Evolutionary conservation across 2,888 invertebrate genomes (phyloP).

Genomic region (Amblyjoppa fuscipennis): DNA sequence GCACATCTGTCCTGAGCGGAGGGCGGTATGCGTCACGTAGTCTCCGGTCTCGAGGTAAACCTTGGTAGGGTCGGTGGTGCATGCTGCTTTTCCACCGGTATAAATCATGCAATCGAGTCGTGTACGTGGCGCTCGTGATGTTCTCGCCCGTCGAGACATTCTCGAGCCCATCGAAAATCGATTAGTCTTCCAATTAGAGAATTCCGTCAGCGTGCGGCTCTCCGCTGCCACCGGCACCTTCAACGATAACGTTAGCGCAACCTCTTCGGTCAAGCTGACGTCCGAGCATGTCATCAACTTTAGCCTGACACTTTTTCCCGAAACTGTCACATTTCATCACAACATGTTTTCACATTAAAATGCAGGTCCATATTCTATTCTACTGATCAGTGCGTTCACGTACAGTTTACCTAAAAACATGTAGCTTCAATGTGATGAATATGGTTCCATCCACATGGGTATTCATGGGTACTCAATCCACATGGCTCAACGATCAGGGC

Average conservation of each 20-base stretch:
- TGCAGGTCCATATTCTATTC: too few species aligned
- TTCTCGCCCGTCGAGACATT: constrained; percentile 42
- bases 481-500: not conserved
- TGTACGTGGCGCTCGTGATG: constrained; percentile 47
- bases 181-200: constrained; percentile 60
- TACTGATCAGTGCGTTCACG: too few species aligned
- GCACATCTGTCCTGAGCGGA: constrained; percentile 37
- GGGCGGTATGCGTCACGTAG: constrained; percentile 36
- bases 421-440: too few species aligned
- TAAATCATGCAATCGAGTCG: constrained; percentile 59
- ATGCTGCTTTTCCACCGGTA: constrained; percentile 16
- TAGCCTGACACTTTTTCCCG: not conserved
- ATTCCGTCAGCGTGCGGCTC: constrained; percentile 34
- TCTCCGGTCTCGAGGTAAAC: constrained; percentile 29
- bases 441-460: too few species aligned
- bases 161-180: constrained; percentile 49
- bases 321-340: not conserved
- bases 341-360: too few species aligned
- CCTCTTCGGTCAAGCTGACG: not conserved
- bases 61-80: not conserved
- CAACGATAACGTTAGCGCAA: not conserved
- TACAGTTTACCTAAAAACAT: too few species aligned
- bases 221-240: constrained; percentile 25
- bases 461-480: too few species aligned
- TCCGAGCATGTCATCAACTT: not conserved